These are phyloP conservation scores for Pachycephus smyrnensis DNA, from an alignment of 2,888 invertebrate species.

Conservation along the genomic window DNA sequence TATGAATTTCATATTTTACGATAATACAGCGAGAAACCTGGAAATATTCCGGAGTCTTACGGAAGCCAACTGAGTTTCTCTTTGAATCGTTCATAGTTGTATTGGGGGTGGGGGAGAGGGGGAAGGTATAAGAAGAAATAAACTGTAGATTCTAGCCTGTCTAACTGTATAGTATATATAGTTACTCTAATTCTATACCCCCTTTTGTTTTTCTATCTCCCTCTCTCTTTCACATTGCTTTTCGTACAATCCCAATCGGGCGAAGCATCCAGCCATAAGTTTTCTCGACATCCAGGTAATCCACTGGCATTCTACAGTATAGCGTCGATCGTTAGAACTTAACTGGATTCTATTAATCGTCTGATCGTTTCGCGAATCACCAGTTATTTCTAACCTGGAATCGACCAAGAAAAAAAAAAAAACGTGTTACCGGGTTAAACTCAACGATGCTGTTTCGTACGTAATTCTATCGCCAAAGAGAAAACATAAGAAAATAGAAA, in stretches of 20 bases:
- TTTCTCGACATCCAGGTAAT: neutral
- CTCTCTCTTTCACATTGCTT: neutral
- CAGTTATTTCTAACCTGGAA: conserved; percentile 23
- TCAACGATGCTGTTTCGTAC: neutral
- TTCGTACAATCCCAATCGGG: neutral
- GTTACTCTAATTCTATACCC: neutral
- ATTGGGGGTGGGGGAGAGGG: rapidly evolving
- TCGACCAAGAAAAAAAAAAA: neutral
- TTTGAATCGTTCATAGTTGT: neutral
- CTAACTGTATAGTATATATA: neutral
- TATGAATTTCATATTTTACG: conserved; percentile 53
- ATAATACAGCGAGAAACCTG: conserved; percentile 34
- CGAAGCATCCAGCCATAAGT: neutral
- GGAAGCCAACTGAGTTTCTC: neutral
- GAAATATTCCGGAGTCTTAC: neutral
- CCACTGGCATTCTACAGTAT: neutral
- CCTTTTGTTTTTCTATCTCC: neutral
- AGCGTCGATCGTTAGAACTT: conserved; percentile 11
- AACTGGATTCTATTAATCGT: conserved; percentile 53
- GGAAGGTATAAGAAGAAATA: neutral
- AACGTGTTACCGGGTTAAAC: neutral
- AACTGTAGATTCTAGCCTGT: neutral
- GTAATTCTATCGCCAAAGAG: neutral
- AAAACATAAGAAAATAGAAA: neutral
- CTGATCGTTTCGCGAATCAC: conserved; percentile 48